phyloP scores from a whole-genome alignment of 2,113 vertebrate genomes.

The Varanus komodoensis region DNA sequence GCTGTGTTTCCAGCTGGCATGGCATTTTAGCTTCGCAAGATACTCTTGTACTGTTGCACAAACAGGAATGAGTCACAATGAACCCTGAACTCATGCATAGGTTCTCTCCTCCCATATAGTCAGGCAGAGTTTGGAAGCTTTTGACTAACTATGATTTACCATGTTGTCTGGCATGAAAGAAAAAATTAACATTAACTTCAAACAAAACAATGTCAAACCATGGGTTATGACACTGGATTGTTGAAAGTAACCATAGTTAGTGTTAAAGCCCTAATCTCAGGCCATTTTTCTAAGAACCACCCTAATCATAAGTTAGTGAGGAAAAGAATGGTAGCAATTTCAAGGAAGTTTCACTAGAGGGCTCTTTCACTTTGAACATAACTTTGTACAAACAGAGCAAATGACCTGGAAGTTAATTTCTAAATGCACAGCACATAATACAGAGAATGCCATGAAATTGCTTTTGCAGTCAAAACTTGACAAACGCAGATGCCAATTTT shows the following conservation, averaged over 20 bases:
- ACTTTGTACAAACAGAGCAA: slow-evolving; percentile 37
- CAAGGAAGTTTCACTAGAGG: slow-evolving; percentile 64
- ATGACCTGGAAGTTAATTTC: slow-evolving; percentile 68
- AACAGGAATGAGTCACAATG: no score
- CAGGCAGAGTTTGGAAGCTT: not conserved
- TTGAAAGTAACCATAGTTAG: not conserved
- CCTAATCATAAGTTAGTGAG: not conserved
- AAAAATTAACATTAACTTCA: not conserved
- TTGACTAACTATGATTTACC: not conserved
- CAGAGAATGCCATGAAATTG: slow-evolving; percentile 28
- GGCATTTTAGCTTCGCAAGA: not conserved
- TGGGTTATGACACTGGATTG: not conserved
- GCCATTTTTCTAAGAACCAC: slow-evolving; percentile 5
- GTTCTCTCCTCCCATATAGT: no score
- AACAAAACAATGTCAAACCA: not conserved
- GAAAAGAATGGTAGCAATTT: slow-evolving; percentile 49
- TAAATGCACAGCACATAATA: slow-evolving; percentile 38
- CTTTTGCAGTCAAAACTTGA: slow-evolving; percentile 31
- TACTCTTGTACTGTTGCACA: not conserved
- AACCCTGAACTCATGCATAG: no score
- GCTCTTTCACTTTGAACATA: slow-evolving; percentile 72
- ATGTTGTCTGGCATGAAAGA: not conserved
- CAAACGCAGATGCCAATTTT: slow-evolving; percentile 37
- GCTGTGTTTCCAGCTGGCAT: not conserved
- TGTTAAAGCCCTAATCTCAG: not conserved